Base-by-base conservation (phyloP, 2,888 invertebrate species). In the Argynnis bischoffii region DNA sequence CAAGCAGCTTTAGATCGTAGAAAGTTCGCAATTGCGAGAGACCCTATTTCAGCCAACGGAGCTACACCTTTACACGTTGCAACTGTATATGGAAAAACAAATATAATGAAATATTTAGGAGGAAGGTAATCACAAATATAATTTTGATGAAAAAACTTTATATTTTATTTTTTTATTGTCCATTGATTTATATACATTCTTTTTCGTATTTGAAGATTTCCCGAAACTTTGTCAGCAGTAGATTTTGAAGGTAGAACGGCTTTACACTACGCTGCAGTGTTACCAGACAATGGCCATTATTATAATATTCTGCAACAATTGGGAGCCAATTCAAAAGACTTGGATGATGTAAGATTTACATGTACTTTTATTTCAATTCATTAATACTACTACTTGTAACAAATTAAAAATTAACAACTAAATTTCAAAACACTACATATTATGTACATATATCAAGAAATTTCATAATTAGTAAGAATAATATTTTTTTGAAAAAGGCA, bases 21-120 rank as follows among this genome's bases (percentile, higher is more conserved):
- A 81, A 97, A 98, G 94, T 97, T 98, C 83, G 98, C 98, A 1
- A 95, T 97, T 70, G 98, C 98, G 21, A 95, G 96, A 76, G 97
- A 98, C 85, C 95, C 96, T 69, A 93, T 95, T 74, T 96, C 97
- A n/a, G 95, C 96, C 0, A 95, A 96, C 77, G 97, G 97, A 3
- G 95, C 97, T 21, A 96, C 97, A 3, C 97, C 98, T 0, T 91
- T 98, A 69, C 98, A 98, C 85, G 96, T 97, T 14, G 97, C 98
- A 1, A 96, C 96, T 0, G 92, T 97, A 71, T 97, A 97, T 86
- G 97, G 97, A 35, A 96, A 97, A 87, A 96, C 96, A 8, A 96
- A 96, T 85, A 94, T 96, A 11, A 94, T 96, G 48, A 93, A 95
- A 78, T 95, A 94, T 81, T 86, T 96, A 76, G 93, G 92, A 51